Percentiles rank a stretch among this genome's conserved stretches.
phyloP scores from a whole-genome alignment of 1,140 invertebrate genomes.

The Leptoteleia sp. region DNA sequence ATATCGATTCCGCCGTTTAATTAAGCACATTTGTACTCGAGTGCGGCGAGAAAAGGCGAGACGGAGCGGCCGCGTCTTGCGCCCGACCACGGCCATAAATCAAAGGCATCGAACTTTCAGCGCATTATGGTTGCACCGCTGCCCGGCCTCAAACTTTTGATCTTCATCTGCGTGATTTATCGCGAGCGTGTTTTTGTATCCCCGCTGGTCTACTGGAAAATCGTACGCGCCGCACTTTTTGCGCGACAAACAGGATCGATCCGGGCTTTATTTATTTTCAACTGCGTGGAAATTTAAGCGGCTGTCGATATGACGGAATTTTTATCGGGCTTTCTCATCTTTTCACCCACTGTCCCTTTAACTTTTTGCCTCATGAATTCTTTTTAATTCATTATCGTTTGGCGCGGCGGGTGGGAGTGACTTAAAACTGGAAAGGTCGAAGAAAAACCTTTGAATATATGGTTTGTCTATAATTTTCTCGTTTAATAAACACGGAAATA shows the following conservation, averaged over 20 bases:
- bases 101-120: constrained; percentile 56
- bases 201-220: constrained; percentile 13
- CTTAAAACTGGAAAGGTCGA: too few species aligned
- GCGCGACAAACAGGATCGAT: constrained; percentile 5
- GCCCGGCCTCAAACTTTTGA: constrained; percentile 50
- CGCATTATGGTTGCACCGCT: constrained; percentile 52
- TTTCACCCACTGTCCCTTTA: too few species aligned
- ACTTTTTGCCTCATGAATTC: constrained; percentile 8
- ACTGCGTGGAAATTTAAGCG: constrained; percentile 7
- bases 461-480: too few species aligned
- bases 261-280: constrained; percentile 23
- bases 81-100: constrained; percentile 45
- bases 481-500: too few species aligned
- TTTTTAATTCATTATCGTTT: too few species aligned
- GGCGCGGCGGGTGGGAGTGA: too few species aligned
- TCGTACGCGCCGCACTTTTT: constrained; percentile 3
- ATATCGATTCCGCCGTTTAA: constrained; percentile 64
- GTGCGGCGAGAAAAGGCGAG: constrained; percentile 16
- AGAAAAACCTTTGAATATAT: too few species aligned
- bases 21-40: constrained; percentile 62
- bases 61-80: constrained; percentile 29
- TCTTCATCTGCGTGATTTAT: constrained; percentile 61
- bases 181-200: constrained; percentile 5
- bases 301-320: background rate
- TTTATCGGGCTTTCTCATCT: constrained; percentile 2